A percentile compares a stretch with the other conserved stretches of the same genome.
These are phyloP conservation scores for Pilophorus perplexus DNA, from an alignment of 2,888 invertebrate genomes.

Conservation along the genomic window DNA sequence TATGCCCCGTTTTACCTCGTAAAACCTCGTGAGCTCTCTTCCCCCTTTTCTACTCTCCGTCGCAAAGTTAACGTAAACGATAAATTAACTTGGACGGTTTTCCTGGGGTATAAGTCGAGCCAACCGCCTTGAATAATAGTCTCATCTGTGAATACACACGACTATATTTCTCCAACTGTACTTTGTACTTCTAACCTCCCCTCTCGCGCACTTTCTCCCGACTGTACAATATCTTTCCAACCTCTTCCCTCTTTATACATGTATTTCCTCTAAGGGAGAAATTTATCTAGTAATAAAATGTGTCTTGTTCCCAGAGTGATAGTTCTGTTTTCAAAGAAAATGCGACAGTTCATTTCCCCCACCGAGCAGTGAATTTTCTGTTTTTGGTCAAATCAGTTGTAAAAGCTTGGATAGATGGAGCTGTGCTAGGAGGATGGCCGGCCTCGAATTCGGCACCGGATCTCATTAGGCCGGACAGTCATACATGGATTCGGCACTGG, in stretches of 20 bases:
- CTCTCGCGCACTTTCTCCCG: conserved; percentile 4
- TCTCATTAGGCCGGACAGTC: too few relatives aligned
- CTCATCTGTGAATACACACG: conserved; percentile 30
- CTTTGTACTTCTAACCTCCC: background rate
- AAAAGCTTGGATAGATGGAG: too few relatives aligned
- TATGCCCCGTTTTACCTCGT: conserved; percentile 1
- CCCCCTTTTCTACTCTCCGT: background rate
- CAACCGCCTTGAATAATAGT: conserved; percentile 28
- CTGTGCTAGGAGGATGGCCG: too few relatives aligned
- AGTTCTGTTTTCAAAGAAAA: background rate
- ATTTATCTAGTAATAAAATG: conserved; percentile 25
- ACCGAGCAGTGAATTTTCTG: background rate
- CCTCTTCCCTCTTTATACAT: background rate
- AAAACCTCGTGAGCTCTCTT: conserved; percentile 6
- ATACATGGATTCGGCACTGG: too few relatives aligned
- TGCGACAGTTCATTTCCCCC: background rate
- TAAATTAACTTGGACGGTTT: conserved; percentile 17
- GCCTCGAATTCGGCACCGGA: too few relatives aligned
- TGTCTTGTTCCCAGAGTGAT: conserved; percentile 9
- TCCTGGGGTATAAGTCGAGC: conserved; percentile 10
- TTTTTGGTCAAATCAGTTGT: background rate
- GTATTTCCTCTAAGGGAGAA: background rate
- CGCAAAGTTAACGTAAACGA: conserved; percentile 32
- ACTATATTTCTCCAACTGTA: conserved; percentile 15
- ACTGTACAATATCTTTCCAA: conserved; percentile 12